phyloP scores from a whole-genome alignment of 2,888 invertebrate genomes.

The Erynnis tages region DNA sequence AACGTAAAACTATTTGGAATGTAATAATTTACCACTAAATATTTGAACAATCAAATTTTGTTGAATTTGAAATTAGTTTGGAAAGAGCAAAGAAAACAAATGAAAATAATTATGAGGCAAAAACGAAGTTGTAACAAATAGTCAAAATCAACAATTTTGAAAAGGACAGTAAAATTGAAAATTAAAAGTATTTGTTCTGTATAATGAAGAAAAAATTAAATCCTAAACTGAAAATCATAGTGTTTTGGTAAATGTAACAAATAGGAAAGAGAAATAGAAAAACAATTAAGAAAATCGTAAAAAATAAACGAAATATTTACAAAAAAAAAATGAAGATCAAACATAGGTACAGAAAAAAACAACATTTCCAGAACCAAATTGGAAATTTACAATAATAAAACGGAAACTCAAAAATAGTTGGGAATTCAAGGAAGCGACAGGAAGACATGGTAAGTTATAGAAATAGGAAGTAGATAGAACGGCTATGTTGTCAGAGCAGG shows the following conservation, averaged over 20 bases:
- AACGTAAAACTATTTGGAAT: too few relatives aligned
- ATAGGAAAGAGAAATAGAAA: too few relatives aligned
- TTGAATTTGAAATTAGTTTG: too few relatives aligned
- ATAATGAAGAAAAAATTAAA: background rate
- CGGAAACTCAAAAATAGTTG: background rate
- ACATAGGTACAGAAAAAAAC: background rate
- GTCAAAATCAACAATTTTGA: background rate
- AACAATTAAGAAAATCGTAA: too few relatives aligned
- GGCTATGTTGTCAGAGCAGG: too few relatives aligned
- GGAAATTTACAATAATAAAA: background rate
- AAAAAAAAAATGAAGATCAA: slow-evolving; percentile 7
- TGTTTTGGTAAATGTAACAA: too few relatives aligned
- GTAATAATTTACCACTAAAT: background rate
- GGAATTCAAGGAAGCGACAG: too few relatives aligned
- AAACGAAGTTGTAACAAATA: background rate
- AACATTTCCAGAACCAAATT: background rate
- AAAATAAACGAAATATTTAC: too few relatives aligned
- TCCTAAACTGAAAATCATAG: background rate
- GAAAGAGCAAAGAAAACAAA: slow-evolving; percentile 18
- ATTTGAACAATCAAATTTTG: background rate
- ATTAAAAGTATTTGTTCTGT: too few relatives aligned
- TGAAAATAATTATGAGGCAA: too few relatives aligned
- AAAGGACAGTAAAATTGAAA: background rate
- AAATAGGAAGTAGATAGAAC: background rate
- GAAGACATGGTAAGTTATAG: background rate